Percentiles rank a stretch among this genome's conserved stretches.
Conservation (phyloP, 37 sponge, comb jelly and placozoan species). For the Theonella swinhoei region DNA sequence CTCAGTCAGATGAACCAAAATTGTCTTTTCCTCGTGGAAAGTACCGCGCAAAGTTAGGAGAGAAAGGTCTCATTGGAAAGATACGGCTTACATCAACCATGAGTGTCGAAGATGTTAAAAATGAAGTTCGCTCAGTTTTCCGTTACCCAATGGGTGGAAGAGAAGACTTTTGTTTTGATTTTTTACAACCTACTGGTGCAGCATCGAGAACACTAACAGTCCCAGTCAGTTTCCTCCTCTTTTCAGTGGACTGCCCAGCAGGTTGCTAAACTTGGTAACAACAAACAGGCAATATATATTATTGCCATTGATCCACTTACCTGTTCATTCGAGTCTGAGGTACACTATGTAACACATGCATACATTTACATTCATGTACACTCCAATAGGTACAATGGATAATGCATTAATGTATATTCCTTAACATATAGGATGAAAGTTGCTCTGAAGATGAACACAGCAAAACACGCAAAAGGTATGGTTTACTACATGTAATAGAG, state of each 20-base stretch:
- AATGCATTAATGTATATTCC: too few species aligned
- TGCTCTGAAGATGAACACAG: too few species aligned
- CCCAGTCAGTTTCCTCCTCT: constrained; percentile 28
- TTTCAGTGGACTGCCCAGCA: constrained; percentile 30
- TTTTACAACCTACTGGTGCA: constrained; percentile 26
- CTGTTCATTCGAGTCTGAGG: too few species aligned
- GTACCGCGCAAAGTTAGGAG: background rate
- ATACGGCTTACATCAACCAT: constrained; percentile 12
- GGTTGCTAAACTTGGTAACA: constrained; percentile 10
- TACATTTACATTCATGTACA: too few species aligned
- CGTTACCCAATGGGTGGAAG: constrained; percentile 1
- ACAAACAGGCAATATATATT: constrained; percentile 23
- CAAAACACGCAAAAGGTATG: too few species aligned
- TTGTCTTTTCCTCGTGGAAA: constrained; percentile 35
- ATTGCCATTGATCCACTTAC: constrained; percentile 8
- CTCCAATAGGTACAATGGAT: too few species aligned
- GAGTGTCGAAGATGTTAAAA: constrained; percentile 18
- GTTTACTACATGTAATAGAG: too few species aligned
- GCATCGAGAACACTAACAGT: constrained; percentile 6
- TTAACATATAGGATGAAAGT: too few species aligned
- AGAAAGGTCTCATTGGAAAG: constrained; percentile 20
- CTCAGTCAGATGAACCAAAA: too few species aligned
- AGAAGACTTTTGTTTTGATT: constrained; percentile 13
- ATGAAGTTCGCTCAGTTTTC: constrained; percentile 22
- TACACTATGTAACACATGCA: too few species aligned